phyloP scores from a whole-genome alignment of 2,888 invertebrate species.

The Coelopa pilipes region DNA sequence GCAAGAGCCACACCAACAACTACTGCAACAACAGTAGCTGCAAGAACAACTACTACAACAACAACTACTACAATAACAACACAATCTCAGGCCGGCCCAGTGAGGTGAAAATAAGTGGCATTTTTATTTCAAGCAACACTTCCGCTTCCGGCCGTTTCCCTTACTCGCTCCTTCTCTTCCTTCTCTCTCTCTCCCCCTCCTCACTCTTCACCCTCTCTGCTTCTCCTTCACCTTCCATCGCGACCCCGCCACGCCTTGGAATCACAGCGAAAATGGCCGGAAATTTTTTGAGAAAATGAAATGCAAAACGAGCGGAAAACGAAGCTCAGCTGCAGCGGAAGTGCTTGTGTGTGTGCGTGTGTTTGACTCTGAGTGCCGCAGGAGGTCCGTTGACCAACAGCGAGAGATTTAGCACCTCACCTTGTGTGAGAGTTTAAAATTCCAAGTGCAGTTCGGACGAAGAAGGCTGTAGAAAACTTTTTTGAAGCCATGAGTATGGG shows the following conservation, averaged over 20 bases:
- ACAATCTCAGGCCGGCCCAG: neutral
- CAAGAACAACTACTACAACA: neutral
- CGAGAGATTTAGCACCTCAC: no score
- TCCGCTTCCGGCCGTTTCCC: neutral
- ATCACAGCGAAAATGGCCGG: conserved; percentile 7
- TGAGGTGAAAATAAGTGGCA: conserved; percentile 7
- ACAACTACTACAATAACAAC: neutral
- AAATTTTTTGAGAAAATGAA: conserved; percentile 20
- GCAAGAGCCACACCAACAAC: neutral
- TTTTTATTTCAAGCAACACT: conserved; percentile 11
- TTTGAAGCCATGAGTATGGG: no score
- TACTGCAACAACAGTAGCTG: neutral
- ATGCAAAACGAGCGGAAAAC: conserved; percentile 6
- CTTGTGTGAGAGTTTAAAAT: no score
- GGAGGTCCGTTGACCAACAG: no score
- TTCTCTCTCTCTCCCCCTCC: neutral
- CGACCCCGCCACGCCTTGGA: neutral
- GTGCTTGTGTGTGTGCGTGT: neutral
- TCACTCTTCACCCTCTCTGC: no score
- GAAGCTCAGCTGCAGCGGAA: neutral
- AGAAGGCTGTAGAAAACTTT: no score
- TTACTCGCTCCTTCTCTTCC: neutral
- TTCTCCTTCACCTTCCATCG: neutral
- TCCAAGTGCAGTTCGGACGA: no score
- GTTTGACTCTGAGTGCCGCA: no score